Percentiles rank a stretch among this genome's conserved stretches.
Conservation (phyloP, 2,113 vertebrate species). For the Chlorodrepanis virens region DNA sequence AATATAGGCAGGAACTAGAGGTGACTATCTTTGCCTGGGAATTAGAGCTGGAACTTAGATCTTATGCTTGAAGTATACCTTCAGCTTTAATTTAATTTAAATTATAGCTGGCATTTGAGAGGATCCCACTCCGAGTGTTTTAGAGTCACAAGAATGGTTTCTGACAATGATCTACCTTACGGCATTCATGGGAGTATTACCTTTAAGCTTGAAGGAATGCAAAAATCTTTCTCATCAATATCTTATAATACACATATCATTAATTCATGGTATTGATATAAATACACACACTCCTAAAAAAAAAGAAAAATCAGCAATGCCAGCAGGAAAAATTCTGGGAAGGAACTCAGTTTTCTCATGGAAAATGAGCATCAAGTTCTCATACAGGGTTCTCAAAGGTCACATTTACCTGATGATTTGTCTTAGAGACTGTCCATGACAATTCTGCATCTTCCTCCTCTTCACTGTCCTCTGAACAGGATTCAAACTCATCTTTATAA, state of each 20-base stretch:
- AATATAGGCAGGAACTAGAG: not conserved
- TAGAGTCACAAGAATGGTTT: not conserved
- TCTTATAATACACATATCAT: not conserved
- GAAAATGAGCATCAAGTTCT: not conserved
- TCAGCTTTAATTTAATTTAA: not conserved
- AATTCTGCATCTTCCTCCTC: conserved; percentile 44
- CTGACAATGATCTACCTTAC: not conserved
- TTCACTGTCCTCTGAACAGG: conserved; percentile 79
- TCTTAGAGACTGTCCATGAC: conserved; percentile 14
- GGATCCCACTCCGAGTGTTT: not conserved
- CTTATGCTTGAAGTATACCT: not conserved
- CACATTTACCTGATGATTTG: conserved; percentile 72
- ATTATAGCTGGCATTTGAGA: not conserved
- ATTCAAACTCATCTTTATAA: conserved; percentile 82
- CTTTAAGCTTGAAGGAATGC: not conserved
- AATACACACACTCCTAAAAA: not conserved
- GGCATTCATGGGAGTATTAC: not conserved
- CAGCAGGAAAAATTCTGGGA: not conserved
- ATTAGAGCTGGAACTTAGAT: not conserved
- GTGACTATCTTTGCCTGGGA: not conserved
- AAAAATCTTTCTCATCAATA: not conserved
- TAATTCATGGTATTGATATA: not conserved
- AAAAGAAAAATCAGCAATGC: not conserved
- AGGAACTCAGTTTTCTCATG: not conserved
- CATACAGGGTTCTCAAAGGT: not conserved